phyloP scores from a whole-genome alignment of 2,113 vertebrate genomes.

The Colius striatus region DNA sequence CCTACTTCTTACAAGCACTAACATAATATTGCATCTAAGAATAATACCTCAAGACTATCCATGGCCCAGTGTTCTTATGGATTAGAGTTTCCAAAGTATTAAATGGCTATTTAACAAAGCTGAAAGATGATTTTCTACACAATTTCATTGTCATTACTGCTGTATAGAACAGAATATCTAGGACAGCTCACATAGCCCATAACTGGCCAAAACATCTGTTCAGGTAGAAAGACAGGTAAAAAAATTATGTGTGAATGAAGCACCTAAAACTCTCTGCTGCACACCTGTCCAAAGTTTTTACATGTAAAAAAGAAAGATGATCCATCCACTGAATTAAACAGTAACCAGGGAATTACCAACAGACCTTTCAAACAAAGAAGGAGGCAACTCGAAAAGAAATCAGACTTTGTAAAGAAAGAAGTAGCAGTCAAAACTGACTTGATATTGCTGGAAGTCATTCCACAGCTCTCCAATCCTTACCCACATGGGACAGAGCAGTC shows the following conservation, averaged over 20 bases:
- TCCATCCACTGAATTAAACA: not conserved
- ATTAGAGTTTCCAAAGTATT: not conserved
- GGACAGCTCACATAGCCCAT: not conserved
- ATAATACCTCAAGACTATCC: not conserved
- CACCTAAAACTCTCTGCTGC: not conserved
- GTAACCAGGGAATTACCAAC: not conserved
- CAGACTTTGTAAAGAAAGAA: not conserved
- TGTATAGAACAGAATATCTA: not conserved
- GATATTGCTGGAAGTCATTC: not conserved
- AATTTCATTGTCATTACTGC: not conserved
- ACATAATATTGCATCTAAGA: not conserved
- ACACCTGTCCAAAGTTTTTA: not conserved
- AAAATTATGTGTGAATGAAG: not conserved
- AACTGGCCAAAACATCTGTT: not conserved
- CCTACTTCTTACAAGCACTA: not conserved
- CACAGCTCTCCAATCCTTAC: accelerated
- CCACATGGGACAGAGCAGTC: not conserved
- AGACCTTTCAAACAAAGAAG: not conserved
- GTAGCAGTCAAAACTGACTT: not conserved
- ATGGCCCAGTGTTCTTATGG: not conserved
- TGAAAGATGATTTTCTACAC: not conserved
- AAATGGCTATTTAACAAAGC: not conserved
- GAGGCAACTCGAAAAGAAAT: not conserved
- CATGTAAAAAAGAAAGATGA: not conserved
- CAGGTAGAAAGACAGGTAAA: not conserved